Conservation (phyloP, 2,888 invertebrate species). For the Pyrochroa serraticornis region DNA sequence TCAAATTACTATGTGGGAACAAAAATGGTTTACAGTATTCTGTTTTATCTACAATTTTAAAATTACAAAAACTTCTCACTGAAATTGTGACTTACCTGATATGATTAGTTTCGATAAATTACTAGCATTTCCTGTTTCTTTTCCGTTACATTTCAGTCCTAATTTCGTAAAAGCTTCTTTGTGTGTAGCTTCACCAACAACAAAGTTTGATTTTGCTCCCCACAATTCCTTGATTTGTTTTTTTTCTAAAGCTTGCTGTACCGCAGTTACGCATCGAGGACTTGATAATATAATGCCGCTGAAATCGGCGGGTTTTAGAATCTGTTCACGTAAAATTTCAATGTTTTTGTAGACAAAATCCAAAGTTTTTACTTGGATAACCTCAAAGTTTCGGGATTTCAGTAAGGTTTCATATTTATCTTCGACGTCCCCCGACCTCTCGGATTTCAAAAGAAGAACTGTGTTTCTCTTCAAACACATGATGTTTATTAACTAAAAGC, state of each 20-base stretch:
- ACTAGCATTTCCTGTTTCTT: slow-evolving; percentile 63
- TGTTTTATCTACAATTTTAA: slow-evolving; percentile 48
- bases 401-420: slow-evolving; percentile 60
- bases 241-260: slow-evolving; percentile 54
- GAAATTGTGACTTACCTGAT: slow-evolving; percentile 48
- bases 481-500: not conserved
- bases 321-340: slow-evolving; percentile 54
- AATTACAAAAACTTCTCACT: slow-evolving; percentile 12
- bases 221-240: slow-evolving; percentile 32
- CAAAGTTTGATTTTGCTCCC: slow-evolving; percentile 44
- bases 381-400: slow-evolving; percentile 57
- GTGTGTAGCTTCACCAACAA: slow-evolving; percentile 63
- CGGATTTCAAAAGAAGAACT: slow-evolving; percentile 52
- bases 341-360: slow-evolving; percentile 62
- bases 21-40: slow-evolving; percentile 57
- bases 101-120: slow-evolving; percentile 61
- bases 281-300: slow-evolving; percentile 64
- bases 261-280: slow-evolving; percentile 63
- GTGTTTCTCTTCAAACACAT: slow-evolving; percentile 40
- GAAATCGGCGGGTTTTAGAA: slow-evolving; percentile 58
- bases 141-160: slow-evolving; percentile 60
- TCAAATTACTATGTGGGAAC: slow-evolving; percentile 65
- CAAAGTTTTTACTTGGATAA: slow-evolving; percentile 60
- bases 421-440: slow-evolving; percentile 43
- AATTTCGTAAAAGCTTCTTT: slow-evolving; percentile 57